Evolutionary conservation across 2,113 vertebrate genomes (phyloP), one percentile per base, ranked within the genome.

Genomic region (Galeopterus variegatus): DNA sequence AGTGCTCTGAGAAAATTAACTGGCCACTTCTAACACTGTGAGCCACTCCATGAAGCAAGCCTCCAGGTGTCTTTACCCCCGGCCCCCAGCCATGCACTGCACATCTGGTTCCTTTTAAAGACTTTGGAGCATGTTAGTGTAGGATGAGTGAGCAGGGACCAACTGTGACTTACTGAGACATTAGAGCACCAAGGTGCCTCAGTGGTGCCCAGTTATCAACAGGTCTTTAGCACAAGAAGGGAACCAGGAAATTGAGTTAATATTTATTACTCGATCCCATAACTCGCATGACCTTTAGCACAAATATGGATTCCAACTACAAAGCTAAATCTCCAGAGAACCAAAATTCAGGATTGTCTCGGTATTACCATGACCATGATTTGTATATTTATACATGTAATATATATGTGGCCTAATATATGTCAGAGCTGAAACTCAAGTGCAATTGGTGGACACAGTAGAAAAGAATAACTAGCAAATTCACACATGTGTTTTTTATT

Each of bases 81-180:
- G 23, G 36, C 50, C 97, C 96, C 81, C 52, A 86, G 67, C 93
- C 60, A 52, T 18, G 52, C 69, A 86, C 0, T 11, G 48, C 80
- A 97, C 98, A 98, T 98, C 98, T 99, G 98, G 98, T 98, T 98
- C 91, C 33, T 65, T 97, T 99, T 98, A 98, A 94, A 93, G 58
- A 52, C 45, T n/a, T 18, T 24, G 73, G 69, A 24, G 31, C 0
- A 0, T 93, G 93, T 23, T 17, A 92, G 93, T 89, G 72, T 80
- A 94, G 92, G 90, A 91, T 95, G 96, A 96, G 48, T 33, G 84
- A 79, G 26, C 23, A 23, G 54, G 26, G 95, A 92, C 92, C 97
- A 31, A 41, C 41, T 41, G 41, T 15, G 90, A 93, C 94, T 97
- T 96, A 48, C 97, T 97, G 97, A 97, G 98, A 98, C 95, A 81